These are phyloP conservation scores for Yponomeuta cagnagella DNA, from an alignment of 2,888 invertebrate species.

Conservation along the genomic window DNA sequence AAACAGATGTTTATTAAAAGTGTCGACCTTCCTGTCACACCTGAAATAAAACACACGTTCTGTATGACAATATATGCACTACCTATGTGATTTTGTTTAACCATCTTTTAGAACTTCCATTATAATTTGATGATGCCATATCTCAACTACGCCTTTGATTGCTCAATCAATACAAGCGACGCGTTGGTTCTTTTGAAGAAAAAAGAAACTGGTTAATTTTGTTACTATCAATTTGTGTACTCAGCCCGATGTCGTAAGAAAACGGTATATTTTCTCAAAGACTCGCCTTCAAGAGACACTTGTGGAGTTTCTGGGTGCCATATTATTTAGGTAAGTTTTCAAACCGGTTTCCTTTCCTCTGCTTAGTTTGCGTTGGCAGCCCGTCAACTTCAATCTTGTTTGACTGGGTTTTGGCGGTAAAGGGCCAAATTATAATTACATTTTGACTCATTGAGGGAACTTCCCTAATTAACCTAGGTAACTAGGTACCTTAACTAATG, in stretches of 20 bases:
- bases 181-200: neutral
- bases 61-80: neutral
- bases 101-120: neutral
- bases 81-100: neutral
- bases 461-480: neutral
- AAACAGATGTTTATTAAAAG: neutral
- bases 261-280: neutral
- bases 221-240: neutral
- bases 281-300: neutral
- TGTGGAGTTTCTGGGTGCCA: neutral
- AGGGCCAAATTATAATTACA: neutral
- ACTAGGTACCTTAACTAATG: too few relatives aligned
- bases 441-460: neutral
- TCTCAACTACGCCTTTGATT: neutral
- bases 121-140: constrained; percentile 5
- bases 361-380: neutral
- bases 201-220: neutral
- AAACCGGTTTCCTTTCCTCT: neutral
- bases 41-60: neutral
- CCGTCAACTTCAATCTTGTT: neutral
- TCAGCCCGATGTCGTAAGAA: constrained; percentile 1
- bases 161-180: neutral
- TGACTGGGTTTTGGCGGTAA: neutral
- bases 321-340: neutral
- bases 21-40: neutral